Evolutionary conservation across 1,140 invertebrate species (phyloP).

Genomic region (Diabrotica virgifera): DNA sequence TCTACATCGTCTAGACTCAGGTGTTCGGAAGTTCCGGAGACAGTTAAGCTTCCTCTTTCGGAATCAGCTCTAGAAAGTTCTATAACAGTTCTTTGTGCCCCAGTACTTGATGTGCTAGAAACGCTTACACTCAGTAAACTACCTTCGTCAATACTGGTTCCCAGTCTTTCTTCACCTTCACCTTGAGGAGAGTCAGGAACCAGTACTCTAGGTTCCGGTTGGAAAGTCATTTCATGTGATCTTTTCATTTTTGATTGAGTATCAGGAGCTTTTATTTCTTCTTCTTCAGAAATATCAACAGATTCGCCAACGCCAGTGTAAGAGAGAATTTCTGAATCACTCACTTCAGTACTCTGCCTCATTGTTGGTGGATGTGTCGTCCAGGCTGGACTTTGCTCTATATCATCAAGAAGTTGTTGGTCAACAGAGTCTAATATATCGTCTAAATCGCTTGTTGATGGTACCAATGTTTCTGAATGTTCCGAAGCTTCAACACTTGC

Average conservation of each 20-base stretch:
- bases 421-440: conserved; percentile 50
- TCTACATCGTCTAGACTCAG: conserved; percentile 47
- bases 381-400: conserved; percentile 28
- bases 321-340: conserved; percentile 33
- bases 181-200: conserved; percentile 41
- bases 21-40: conserved; percentile 54
- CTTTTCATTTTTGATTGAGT: conserved; percentile 74
- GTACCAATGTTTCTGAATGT: conserved; percentile 83
- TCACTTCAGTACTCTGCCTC: conserved; percentile 36
- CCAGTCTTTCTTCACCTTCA: conserved; percentile 50
- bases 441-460: conserved; percentile 61
- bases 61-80: conserved; percentile 50
- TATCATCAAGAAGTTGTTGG: conserved; percentile 35
- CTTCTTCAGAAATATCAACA: conserved; percentile 54
- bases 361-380: conserved; percentile 14
- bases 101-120: conserved; percentile 55
- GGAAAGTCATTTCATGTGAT: conserved; percentile 87
- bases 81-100: conserved; percentile 55
- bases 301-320: conserved; percentile 30
- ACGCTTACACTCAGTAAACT: conserved; percentile 55
- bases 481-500: conserved; percentile 86
- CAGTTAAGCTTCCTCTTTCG: conserved; percentile 47
- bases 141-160: conserved; percentile 57
- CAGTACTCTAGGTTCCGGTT: conserved; percentile 60
- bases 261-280: conserved; percentile 46